Evolutionary conservation across 2,113 vertebrate species (phyloP), one percentile per base, ranked within the genome.

Genomic region (Entomyzon cyanotis): DNA sequence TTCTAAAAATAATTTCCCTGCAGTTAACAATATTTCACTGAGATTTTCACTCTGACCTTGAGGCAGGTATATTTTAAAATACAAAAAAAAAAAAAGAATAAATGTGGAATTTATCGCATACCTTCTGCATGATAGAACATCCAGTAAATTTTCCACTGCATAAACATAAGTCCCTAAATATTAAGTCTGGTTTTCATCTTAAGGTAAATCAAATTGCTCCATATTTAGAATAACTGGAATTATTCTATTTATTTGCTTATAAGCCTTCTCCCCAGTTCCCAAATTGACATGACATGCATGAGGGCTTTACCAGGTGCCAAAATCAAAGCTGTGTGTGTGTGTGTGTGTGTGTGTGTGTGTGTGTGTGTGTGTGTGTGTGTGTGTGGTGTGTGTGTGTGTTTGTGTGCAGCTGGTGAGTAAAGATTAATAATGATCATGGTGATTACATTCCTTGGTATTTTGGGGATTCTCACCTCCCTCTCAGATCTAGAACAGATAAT

Each of bases 391-490:
- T 53, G 50, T 76, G 49, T 90, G 46, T 85, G 52, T 47, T 4
- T 90, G 33, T 76, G 80, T 68, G 81, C 92, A 95, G 81, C 65
- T 96, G 90, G 88, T 83, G 83, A 95, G 78, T 89, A 91, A 95
- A 77, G 73, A 95, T 96, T 96, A 97, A 96, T 92, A 84, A 92
- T 91, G 87, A 97, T 96, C 92, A 94, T 76, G 25, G 95, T 97
- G 86, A 97, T 97, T 97, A 94, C 63, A 90, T 70, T 77, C 77
- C 74, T 89, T 35, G 77, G 78, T 97, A 96, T 97, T 97, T 96
- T 92, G 50, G 75, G 62, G 55, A 77, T 92, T 96, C 75, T 97
- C 73, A 92, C 55, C 78, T 89, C 90, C 50, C 68, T 92, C 83
- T 84, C 69, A 94, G 74, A 95, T 92, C 63, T 84, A 60, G 92